Percentiles rank a stretch among this genome's conserved stretches.
Evolutionary conservation across 2,888 invertebrate genomes (phyloP).

Genomic region (Phaedon cochleariae): DNA sequence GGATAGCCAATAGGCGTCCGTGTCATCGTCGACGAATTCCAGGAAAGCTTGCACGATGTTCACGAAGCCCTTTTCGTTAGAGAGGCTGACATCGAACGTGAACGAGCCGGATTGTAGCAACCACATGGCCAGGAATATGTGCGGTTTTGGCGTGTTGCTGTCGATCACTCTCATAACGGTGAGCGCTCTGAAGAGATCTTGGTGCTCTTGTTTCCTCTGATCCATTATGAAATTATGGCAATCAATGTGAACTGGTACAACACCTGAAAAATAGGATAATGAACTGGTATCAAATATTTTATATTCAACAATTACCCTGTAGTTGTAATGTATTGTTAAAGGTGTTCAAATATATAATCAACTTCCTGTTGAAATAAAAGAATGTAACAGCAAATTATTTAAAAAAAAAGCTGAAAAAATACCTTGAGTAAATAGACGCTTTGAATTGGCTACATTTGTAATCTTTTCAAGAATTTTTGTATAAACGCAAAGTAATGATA

Average conservation of each 20-base stretch:
- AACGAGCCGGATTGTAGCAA: constrained; percentile 77
- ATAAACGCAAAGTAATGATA: too few relatives aligned
- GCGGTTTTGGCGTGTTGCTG: constrained; percentile 70
- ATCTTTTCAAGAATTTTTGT: too few relatives aligned
- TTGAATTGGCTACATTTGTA: too few relatives aligned
- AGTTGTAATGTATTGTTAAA: not conserved
- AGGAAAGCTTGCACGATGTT: constrained; percentile 74
- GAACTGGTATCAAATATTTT: too few relatives aligned
- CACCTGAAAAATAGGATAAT: constrained; percentile 64
- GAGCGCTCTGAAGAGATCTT: constrained; percentile 76
- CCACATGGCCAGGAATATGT: constrained; percentile 83
- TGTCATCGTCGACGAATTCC: constrained; percentile 76
- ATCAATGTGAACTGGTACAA: constrained; percentile 79
- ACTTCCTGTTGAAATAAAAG: too few relatives aligned
- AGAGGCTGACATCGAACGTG: constrained; percentile 52
- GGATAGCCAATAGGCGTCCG: constrained; percentile 85
- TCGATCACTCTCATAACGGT: constrained; percentile 73
- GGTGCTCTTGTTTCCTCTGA: constrained; percentile 78
- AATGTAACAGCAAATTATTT: too few relatives aligned
- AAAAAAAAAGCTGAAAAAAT: not conserved
- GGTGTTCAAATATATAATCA: too few relatives aligned
- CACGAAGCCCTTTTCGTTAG: constrained; percentile 54
- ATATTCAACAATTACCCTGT: too few relatives aligned
- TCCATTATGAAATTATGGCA: constrained; percentile 79
- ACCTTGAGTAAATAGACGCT: too few relatives aligned